Evolutionary conservation across 2,797 vertebrate species (phyloP), one percentile per base, ranked within the genome.

Genomic region (Enteromius treurensis): DNA sequence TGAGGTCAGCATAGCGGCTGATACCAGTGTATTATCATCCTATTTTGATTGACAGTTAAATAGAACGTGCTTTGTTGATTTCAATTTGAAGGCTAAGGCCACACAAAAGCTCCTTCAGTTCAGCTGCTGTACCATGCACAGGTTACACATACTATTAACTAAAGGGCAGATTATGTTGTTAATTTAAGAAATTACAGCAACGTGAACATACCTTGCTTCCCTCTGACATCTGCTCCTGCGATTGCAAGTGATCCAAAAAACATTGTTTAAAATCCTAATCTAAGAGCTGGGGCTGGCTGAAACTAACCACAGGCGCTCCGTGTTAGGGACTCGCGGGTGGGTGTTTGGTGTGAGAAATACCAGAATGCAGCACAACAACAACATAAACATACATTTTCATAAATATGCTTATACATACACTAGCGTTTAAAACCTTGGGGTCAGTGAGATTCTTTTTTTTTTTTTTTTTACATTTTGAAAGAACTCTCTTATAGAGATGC

Each of bases 161-260:
- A 80, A 67, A 81, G 70, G 64, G 79, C 51, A 79, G 90, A 90
- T 90, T 91, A 90, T 91, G 90, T 94, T 93, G 93, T 93, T 94
- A 85, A 81, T 74, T 11, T 68, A 78, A 67, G 58, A 47, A 78
- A 79, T 75, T 29, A 79, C 80, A 85, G 83, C 81, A 87, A 74
- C 11, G 4, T 82, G 49, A 69, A 88, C 95, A 93, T 95, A 96
- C 95, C 95, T 96, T 95, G 90, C 90, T 94, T 85, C 93, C 94
- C 88, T 96, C 95, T 8, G 94, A 92, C 93, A 93, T 93, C 90
- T 93, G 94, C 85, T 95, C 95, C 95, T 95, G 94, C 90, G 93
- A 93, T 93, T 92, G 92, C 91, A 94, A 95, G 91, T 93, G 92
- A 96, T 92, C 94, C 94, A 95, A 89, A 95, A 93, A 95, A 93